Conservation (phyloP, 2,797 vertebrate genomes). For the Cossypha heuglini region DNA sequence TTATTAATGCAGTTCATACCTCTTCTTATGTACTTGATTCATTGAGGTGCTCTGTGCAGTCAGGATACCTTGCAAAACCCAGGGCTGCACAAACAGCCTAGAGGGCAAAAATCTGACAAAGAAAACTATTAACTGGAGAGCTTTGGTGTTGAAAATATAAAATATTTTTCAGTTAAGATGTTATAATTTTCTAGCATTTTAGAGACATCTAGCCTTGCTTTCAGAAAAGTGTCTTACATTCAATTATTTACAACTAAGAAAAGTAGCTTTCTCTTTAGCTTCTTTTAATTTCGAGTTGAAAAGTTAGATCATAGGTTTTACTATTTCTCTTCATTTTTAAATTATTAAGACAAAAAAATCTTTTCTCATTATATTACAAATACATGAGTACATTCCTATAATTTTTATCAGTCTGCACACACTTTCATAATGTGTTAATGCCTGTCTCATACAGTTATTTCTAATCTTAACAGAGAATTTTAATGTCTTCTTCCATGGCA, state of each 20-base stretch:
- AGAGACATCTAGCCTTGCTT: background rate
- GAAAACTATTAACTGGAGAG: background rate
- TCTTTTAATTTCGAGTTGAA: background rate
- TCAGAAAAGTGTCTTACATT: background rate
- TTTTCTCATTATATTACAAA: background rate
- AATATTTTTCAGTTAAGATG: background rate
- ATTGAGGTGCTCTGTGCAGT: background rate
- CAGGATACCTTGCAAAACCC: background rate
- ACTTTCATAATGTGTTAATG: background rate
- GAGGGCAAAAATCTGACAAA: background rate
- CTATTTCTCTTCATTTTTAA: background rate
- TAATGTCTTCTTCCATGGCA: background rate
- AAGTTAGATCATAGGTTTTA: background rate
- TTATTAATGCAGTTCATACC: background rate
- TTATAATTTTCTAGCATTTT: background rate
- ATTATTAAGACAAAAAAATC: background rate
- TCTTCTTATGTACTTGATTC: background rate
- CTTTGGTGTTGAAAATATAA: background rate
- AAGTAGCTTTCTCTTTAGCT: background rate
- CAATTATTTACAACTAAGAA: background rate
- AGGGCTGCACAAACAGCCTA: background rate
- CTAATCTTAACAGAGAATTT: background rate
- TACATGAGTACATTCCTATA: background rate
- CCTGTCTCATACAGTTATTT: background rate
- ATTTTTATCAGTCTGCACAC: background rate